Conservation (phyloP, 2,888 invertebrate genomes). For the Tetramorium bicarinatum region DNA sequence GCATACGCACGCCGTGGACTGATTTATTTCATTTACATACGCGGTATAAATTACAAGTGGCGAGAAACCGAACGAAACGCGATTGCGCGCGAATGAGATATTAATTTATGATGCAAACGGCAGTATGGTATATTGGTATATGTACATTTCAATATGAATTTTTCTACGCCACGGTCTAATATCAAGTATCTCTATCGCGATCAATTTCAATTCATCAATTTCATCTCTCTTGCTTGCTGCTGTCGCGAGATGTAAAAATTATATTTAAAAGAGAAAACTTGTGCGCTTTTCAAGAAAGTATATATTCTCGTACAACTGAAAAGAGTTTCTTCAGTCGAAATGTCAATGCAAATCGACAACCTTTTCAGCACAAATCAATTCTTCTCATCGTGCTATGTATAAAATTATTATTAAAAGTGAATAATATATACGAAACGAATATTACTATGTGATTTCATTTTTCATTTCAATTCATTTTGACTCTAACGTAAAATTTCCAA, state of each 20-base stretch:
- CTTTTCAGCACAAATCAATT: neutral
- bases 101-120: constrained; percentile 19
- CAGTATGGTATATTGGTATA: neutral
- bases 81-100: constrained; percentile 2
- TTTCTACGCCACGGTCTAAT: neutral
- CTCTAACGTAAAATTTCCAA: too few species aligned
- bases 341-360: neutral
- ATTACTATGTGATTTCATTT: neutral
- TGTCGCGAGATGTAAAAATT: neutral
- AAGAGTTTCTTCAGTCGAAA: neutral
- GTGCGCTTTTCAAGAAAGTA: too few species aligned
- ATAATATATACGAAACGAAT: neutral
- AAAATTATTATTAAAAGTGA: neutral
- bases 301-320: neutral
- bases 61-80: neutral
- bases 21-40: constrained; percentile 60
- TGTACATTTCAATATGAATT: neutral
- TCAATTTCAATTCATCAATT: neutral
- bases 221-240: neutral
- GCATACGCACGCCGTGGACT: constrained; percentile 1
- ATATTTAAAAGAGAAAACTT: neutral
- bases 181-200: neutral
- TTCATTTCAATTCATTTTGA: neutral
- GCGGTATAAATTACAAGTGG: constrained; percentile 31
- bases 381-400: neutral